Percentiles rank a stretch among this genome's conserved stretches.
Conservation (phyloP, 2,113 vertebrate species). For the Hemiprocne comata region DNA sequence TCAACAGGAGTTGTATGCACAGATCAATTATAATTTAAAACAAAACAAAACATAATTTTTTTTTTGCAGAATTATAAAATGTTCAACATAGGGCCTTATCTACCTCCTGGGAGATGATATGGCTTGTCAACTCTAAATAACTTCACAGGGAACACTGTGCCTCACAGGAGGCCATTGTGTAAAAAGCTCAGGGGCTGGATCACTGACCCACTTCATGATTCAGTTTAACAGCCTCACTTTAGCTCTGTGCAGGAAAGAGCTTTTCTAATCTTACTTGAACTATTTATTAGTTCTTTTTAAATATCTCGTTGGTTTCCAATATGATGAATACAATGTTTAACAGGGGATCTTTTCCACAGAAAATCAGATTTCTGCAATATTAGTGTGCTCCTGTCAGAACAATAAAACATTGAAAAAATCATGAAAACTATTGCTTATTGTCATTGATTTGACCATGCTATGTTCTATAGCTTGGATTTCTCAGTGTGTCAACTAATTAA, state of each 20-base stretch:
- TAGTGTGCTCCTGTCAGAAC: not conserved
- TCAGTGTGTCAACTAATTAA: conserved; percentile 49
- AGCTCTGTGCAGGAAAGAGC: not conserved
- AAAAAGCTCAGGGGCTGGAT: not conserved
- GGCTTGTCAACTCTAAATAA: conserved; percentile 15
- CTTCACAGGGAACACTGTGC: not conserved
- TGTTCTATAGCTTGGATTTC: conserved; percentile 31
- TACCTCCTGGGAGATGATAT: not conserved
- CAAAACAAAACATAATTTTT: fast-evolving
- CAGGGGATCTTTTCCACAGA: not conserved
- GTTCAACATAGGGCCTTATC: not conserved
- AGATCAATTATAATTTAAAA: not conserved
- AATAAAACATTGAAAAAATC: conserved; percentile 25
- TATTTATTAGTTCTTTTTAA: conserved; percentile 9
- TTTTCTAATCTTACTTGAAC: not conserved
- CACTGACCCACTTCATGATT: not conserved
- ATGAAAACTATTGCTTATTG: conserved; percentile 20
- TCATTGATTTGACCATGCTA: conserved; percentile 42
- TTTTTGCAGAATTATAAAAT: not conserved
- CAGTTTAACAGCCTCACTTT: not conserved
- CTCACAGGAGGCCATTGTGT: not conserved
- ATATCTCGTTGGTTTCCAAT: conserved; percentile 19
- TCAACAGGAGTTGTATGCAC: not conserved
- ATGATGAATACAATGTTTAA: conserved; percentile 5
- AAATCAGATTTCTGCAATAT: conserved; percentile 49